Percentiles rank a stretch among this genome's conserved stretches.
phyloP scores from a whole-genome alignment of 2,113 vertebrate genomes.

The Macrotis lagotis region DNA sequence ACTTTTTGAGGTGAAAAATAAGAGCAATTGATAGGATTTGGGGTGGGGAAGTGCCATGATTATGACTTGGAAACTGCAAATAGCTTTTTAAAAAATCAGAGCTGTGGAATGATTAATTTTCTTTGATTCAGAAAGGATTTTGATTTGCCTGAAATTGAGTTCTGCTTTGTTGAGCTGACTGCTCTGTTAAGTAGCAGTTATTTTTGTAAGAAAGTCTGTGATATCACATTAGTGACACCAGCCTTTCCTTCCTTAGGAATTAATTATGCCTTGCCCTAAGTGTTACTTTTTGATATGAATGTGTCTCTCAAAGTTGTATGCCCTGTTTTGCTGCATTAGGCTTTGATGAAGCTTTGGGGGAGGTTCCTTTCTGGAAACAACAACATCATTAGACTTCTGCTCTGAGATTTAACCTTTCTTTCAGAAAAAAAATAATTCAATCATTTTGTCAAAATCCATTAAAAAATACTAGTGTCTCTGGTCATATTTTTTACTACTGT shows the following conservation, averaged over 20 bases:
- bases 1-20: conserved; percentile 50
- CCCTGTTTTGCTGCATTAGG: conserved; percentile 11
- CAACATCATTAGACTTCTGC: conserved; percentile 46
- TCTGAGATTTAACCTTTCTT: conserved; percentile 71
- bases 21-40: conserved; percentile 32
- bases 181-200: conserved; percentile 20
- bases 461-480: conserved; percentile 73
- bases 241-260: neutral
- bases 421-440: conserved; percentile 71
- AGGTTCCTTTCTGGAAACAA: conserved; percentile 58
- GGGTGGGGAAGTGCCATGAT: conserved; percentile 24
- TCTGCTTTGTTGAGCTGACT: conserved; percentile 38
- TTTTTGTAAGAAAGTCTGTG: neutral
- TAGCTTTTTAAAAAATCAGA: conserved; percentile 53
- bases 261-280: conserved; percentile 33
- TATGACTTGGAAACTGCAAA: conserved; percentile 61
- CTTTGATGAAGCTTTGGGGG: conserved; percentile 20
- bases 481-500: conserved; percentile 59
- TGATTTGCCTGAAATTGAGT: conserved; percentile 64
- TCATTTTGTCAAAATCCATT: conserved; percentile 77
- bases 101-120: conserved; percentile 36
- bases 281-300: neutral
- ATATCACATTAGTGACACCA: neutral
- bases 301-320: neutral
- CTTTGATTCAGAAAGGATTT: conserved; percentile 52